Evolutionary conservation across 1,140 invertebrate species (phyloP), one percentile per base, ranked within the genome.

Genomic region (Brachionus asplanchnoidis): DNA sequence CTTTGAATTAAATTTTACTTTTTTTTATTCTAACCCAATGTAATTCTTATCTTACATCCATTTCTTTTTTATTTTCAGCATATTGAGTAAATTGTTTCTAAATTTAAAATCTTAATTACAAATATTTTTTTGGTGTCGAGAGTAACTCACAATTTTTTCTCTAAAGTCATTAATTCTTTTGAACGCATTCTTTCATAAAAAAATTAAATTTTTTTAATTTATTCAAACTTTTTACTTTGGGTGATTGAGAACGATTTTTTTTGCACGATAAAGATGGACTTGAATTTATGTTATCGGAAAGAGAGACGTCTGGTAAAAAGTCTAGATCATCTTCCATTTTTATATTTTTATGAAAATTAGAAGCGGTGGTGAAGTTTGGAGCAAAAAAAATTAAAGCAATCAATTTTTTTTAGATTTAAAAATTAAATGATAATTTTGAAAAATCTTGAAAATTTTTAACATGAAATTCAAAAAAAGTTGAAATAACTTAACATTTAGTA

Each of bases 241-340:
- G 73, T 12, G 73, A 77, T 44, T 73, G 68, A 5, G 5, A 17
- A 3, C 3, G 20, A 32, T 68, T 40, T 68, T n/a, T 26, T 32
- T 68, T 32, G 23, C 32, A 32, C 32, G 20, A 28, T 32, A 14
- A 6, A n/a, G 66, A 68, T 32, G 17, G 12, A 40, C 17, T 73
- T 20, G 32, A 42, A 40, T 73, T 42, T 23, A 44, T 75, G 9
- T 12, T 50, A 14, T 77, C 73, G 12, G 44, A 42, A 53, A 77
- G 32, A 50, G 73, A 77, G 2, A 77, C 42, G 26, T 77, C 73
- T 77, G 73, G 73, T 77, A 77, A 46, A 50, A 23, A 6, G 28
- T 77, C 44, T 9, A 46, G 32, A 77, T 77, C 73, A 14, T 77
- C 73, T 77, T 77, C 73, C 44, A 77, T 77, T 77, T 77, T 77